These are phyloP conservation scores for Pipra filicauda DNA, from an alignment of 2,113 vertebrate genomes.

Conservation along the genomic window DNA sequence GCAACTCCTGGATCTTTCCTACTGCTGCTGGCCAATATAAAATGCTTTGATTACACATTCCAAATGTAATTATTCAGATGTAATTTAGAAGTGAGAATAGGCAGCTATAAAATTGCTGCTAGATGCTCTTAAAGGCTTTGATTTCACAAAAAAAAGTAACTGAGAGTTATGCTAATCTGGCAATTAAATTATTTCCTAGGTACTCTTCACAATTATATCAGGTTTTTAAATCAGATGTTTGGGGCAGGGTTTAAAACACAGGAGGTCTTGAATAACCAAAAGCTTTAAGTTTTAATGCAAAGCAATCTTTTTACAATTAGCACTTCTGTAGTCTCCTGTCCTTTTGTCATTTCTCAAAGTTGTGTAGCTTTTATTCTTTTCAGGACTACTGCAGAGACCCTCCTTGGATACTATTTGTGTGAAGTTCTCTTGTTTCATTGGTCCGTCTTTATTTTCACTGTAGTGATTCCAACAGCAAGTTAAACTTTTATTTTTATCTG, in stretches of 20 bases:
- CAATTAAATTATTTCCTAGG: neutral
- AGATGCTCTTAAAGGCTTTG: neutral
- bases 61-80: neutral
- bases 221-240: neutral
- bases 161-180: neutral
- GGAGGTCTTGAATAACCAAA: neutral
- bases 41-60: neutral
- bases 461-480: neutral
- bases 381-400: neutral
- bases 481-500: neutral
- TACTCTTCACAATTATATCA: neutral
- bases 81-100: neutral
- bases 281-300: neutral
- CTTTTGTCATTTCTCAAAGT: neutral
- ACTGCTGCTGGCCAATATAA: neutral
- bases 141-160: neutral
- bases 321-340: neutral
- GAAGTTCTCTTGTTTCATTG: neutral
- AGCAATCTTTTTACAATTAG: neutral
- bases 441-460: neutral
- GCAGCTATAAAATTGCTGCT: neutral
- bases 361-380: neutral
- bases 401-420: neutral
- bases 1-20: neutral
- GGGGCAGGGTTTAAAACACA: neutral